Conservation (phyloP, 1,140 invertebrate genomes). For the Brachionus rotundiformis region DNA sequence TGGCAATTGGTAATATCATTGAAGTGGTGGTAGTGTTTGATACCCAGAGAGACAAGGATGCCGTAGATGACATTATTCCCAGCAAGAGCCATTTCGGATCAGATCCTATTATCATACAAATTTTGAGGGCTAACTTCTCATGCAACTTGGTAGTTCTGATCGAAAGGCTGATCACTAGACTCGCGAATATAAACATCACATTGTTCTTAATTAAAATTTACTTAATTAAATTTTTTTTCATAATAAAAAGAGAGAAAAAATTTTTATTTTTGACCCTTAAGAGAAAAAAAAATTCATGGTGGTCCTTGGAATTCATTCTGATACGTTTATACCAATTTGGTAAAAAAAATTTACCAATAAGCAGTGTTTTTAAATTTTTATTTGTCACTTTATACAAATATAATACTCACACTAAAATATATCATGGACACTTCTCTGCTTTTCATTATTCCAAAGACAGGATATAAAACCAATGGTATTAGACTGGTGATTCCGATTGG, state of each 20-base stretch:
- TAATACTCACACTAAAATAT: conserved; percentile 60
- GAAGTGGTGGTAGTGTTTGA: conserved; percentile 79
- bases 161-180: neutral
- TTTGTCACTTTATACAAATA: neutral
- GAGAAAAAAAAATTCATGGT: no score
- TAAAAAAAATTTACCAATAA: conserved; percentile 1
- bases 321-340: no score
- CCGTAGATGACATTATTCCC: conserved; percentile 75
- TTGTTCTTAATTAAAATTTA: conserved; percentile 12
- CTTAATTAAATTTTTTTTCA: no score
- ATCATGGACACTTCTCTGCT: conserved; percentile 57
- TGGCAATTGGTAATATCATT: conserved; percentile 79
- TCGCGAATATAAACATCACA: conserved; percentile 34
- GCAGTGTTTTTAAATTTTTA: no score
- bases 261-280: neutral
- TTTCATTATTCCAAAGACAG: conserved; percentile 60
- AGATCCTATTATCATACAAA: conserved; percentile 14
- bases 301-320: no score
- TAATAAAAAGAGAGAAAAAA: neutral
- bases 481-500: conserved; percentile 65
- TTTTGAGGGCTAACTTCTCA: conserved; percentile 17
- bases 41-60: conserved; percentile 82
- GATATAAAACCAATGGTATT: conserved; percentile 64
- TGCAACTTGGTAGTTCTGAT: conserved; percentile 16
- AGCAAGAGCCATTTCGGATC: conserved; percentile 51